Conservation (phyloP, 2,797 vertebrate genomes). For the Epinephelus malabaricus region DNA sequence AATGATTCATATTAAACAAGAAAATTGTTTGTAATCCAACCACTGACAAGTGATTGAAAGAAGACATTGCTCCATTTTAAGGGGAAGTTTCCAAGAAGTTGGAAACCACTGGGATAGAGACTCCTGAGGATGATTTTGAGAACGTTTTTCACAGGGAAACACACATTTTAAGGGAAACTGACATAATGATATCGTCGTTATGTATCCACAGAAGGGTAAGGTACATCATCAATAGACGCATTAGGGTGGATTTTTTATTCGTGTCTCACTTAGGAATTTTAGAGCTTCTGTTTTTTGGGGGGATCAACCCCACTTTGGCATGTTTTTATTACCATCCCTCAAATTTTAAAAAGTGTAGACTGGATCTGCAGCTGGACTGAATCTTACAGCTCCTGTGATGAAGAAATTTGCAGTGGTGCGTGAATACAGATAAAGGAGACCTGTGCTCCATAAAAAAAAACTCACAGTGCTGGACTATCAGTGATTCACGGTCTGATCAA, state of each 20-base stretch:
- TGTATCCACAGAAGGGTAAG: neutral
- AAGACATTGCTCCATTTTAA: neutral
- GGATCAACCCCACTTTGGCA: no score
- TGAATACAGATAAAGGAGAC: neutral
- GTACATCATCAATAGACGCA: neutral
- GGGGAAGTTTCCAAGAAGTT: neutral
- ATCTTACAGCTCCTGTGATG: no score
- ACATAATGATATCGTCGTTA: neutral
- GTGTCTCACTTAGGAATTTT: no score
- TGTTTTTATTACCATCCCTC: no score
- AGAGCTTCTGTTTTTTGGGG: no score
- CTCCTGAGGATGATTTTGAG: neutral
- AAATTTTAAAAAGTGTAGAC: no score
- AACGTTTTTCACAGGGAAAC: neutral
- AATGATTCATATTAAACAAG: neutral
- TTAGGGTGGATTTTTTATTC: neutral
- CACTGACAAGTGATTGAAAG: neutral
- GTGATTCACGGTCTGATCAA: constrained; percentile 63
- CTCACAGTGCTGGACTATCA: neutral
- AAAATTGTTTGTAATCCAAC: neutral
- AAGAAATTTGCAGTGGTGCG: neutral
- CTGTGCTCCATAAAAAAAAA: neutral
- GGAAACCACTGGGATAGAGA: neutral
- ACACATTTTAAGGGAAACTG: neutral
- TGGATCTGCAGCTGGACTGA: no score